Evolutionary conservation across 2,113 vertebrate species (phyloP).

Genomic region (Stegostoma tigrinum): DNA sequence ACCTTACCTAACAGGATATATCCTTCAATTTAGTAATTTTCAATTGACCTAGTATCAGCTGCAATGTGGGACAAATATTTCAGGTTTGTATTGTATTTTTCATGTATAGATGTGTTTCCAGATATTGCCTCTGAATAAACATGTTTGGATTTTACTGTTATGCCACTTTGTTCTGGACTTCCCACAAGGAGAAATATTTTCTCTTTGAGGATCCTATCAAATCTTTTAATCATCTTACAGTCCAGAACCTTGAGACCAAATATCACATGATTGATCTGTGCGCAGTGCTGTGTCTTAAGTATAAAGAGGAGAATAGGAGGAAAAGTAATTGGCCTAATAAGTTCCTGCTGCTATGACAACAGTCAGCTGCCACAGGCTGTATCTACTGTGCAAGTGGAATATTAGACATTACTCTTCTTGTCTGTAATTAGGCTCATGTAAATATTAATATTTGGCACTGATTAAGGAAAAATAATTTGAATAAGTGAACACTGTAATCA

Average conservation of each 20-base stretch:
- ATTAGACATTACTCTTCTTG: not conserved
- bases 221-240: not conserved
- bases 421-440: not conserved
- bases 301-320: not conserved
- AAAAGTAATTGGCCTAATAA: constrained; percentile 10
- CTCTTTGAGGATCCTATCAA: not conserved
- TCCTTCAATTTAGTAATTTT: not conserved
- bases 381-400: not conserved
- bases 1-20: not conserved
- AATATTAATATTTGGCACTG: not conserved
- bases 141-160: not conserved
- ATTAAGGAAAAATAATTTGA: not conserved
- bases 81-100: not conserved
- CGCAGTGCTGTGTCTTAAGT: not conserved
- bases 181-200: not conserved
- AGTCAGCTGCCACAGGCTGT: not conserved
- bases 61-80: not conserved
- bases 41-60: not conserved
- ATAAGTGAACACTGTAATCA: not conserved
- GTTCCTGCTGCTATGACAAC: constrained; percentile 26
- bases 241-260: not conserved
- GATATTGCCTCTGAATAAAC: not conserved
- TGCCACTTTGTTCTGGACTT: not conserved
- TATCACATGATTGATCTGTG: not conserved
- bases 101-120: not conserved